Evolutionary conservation across 2,888 invertebrate genomes (phyloP).

Genomic region (Drosophila subsilvestris): DNA sequence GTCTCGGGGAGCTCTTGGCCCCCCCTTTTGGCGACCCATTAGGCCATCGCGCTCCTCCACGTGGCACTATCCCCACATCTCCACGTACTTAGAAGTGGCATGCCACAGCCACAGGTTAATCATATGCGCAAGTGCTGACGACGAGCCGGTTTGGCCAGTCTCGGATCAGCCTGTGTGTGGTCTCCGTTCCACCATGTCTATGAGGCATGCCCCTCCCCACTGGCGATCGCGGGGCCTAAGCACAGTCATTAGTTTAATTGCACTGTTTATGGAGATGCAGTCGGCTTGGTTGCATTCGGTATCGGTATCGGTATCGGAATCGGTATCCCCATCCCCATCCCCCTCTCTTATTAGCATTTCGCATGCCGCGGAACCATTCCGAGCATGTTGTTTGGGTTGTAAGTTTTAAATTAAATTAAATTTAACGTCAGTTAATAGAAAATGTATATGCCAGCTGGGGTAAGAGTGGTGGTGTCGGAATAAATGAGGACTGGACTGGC

Average conservation of each 20-base stretch:
- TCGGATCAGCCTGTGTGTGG: conserved; percentile 63
- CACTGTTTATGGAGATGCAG: conserved; percentile 71
- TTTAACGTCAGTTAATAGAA: conserved; percentile 72
- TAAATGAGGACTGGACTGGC: conserved; percentile 1
- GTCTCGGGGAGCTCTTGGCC: conserved; percentile 40
- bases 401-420: conserved; percentile 75
- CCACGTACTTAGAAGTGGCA: conserved; percentile 24
- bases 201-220: conserved; percentile 27
- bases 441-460: conserved; percentile 47
- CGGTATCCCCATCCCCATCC: conserved; percentile 4
- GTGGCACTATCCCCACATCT: conserved; percentile 48
- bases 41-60: conserved; percentile 70
- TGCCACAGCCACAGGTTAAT: conserved; percentile 48
- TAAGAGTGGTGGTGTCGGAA: conserved; percentile 1
- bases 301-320: not conserved
- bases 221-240: conserved; percentile 44
- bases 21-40: conserved; percentile 72
- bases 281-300: conserved; percentile 28
- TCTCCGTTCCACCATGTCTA: conserved; percentile 42
- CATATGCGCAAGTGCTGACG: conserved; percentile 74
- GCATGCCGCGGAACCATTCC: conserved; percentile 62
- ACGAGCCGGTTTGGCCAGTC: conserved; percentile 56
- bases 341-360: conserved; percentile 61
- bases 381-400: conserved; percentile 51
- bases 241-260: conserved; percentile 78